Evolutionary conservation across 2,797 vertebrate genomes (phyloP), one percentile per base, ranked within the genome.

Genomic region (Hyperoplus lanceolatus): DNA sequence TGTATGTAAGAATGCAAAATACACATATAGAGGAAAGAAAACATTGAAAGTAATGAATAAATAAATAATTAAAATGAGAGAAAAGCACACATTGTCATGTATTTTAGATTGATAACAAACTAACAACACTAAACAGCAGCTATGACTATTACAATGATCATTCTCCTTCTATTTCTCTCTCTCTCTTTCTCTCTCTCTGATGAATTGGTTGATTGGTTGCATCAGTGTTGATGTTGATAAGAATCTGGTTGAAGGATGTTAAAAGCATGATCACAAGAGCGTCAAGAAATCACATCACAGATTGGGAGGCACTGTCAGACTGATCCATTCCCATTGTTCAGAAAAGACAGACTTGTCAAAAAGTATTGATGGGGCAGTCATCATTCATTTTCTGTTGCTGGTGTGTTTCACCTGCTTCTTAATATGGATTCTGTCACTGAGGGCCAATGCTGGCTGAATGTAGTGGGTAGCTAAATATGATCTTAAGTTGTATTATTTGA

Each of bases 331-430:
- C n/a, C 29, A 48, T 21, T 21, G 15, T 57, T 62, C 39, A 41
- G 48, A 72, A 66, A 77, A 70, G 57, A 77, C 75, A 57, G 57
- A 59, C 74, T 55, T 66, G 70, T 87, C 81, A 83, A 63, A 45
- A 85, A 76, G 64, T 83, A 80, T 88, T 67, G 80, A 87, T 61
- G 78, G 71, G 77, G 41, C 75, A 55, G 78, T 90, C 84, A 68
- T 62, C 53, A 74, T 29, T 36, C 56, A 41, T 8, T 36, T 54
- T 45, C 41, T 68, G 51, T 54, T 43, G 14, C 55, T 70, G 38
- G 51, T 77, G 79, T 70, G 21, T 62, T 78, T 75, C 60, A 60
- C 42, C 2, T 8, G 18, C 53, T 58, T 14, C 42, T 62, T 55
- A 64, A 74, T 29, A 84, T 82, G 49, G 58, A 73, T 79, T 76